These are phyloP conservation scores for Cirrhinus molitorella DNA, from an alignment of 2,797 vertebrate species.

Conservation along the genomic window DNA sequence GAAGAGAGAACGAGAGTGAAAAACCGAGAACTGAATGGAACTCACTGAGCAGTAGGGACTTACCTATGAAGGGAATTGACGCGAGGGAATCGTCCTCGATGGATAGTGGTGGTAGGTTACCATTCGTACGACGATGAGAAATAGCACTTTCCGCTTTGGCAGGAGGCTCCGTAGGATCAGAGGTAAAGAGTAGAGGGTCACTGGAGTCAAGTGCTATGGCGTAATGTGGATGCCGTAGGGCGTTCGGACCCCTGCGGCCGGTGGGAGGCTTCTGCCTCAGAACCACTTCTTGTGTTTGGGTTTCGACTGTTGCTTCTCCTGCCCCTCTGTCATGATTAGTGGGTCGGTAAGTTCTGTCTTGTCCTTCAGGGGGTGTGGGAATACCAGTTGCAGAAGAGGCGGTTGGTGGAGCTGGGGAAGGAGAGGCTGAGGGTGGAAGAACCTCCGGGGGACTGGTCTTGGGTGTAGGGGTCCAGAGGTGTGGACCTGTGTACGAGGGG, in stretches of 20 bases:
- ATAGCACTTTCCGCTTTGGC: constrained; percentile 64
- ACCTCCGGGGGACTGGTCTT: constrained; percentile 77
- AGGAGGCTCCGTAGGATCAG: constrained; percentile 66
- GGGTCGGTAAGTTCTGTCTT: constrained; percentile 73
- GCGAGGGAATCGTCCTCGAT: constrained; percentile 92
- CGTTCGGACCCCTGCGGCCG: constrained; percentile 83
- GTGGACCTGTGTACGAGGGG: constrained; percentile 87
- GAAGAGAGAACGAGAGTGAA: neutral
- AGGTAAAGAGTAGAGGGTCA: constrained; percentile 79
- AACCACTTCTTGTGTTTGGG: constrained; percentile 89
- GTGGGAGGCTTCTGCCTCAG: constrained; percentile 93
- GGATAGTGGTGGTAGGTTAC: constrained; percentile 82
- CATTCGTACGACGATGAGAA: constrained; percentile 74
- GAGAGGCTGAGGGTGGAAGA: neutral
- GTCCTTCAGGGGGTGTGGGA: constrained; percentile 66
- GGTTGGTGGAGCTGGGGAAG: constrained; percentile 53
- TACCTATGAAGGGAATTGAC: constrained; percentile 97
- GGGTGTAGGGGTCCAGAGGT: constrained; percentile 78
- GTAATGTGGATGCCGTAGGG: constrained; percentile 86
- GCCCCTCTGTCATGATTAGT: constrained; percentile 83
- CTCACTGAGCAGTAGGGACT: constrained; percentile 64
- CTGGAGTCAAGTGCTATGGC: constrained; percentile 83
- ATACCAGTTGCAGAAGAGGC: constrained; percentile 52
- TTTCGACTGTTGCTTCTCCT: constrained; percentile 73
- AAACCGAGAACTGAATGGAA: neutral